Evolutionary conservation across 2,888 invertebrate genomes (phyloP).

Genomic region (Tyria jacobaeae): DNA sequence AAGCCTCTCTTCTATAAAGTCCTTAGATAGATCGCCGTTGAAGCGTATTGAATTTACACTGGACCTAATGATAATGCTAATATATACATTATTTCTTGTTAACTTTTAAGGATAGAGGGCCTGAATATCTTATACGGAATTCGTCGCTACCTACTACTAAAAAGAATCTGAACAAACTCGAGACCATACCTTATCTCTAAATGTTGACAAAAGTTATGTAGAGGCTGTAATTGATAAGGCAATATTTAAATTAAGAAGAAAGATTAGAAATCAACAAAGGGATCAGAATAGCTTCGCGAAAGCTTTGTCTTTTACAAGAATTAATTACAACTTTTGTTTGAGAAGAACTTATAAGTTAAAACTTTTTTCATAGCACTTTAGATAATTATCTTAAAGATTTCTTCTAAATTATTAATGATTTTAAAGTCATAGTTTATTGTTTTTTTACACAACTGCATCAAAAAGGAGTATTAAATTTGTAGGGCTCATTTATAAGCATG

Average conservation of each 20-base stretch:
- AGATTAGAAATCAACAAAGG: slow-evolving; percentile 46
- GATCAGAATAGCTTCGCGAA: slow-evolving; percentile 16
- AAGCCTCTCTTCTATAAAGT: neutral
- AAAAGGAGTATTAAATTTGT: too few relatives aligned
- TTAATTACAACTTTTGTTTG: slow-evolving; percentile 27
- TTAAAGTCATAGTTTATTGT: too few relatives aligned
- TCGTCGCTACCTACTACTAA: neutral
- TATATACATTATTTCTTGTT: neutral
- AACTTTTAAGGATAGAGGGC: neutral
- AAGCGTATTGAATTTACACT: neutral
- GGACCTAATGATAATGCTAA: neutral
- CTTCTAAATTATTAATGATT: slow-evolving; percentile 26
- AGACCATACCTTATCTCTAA: slow-evolving; percentile 15
- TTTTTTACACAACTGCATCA: too few relatives aligned
- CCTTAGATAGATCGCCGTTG: neutral
- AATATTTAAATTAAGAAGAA: slow-evolving; percentile 33
- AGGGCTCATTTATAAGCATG: too few relatives aligned
- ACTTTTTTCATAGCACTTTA: slow-evolving; percentile 16
- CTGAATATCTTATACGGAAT: neutral
- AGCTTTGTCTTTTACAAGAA: slow-evolving; percentile 39
- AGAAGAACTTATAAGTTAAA: slow-evolving; percentile 13
- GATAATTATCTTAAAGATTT: slow-evolving; percentile 14
- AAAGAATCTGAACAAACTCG: slow-evolving; percentile 22
- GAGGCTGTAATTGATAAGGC: slow-evolving; percentile 33
- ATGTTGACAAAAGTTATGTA: slow-evolving; percentile 18